phyloP scores from a whole-genome alignment of 2,797 vertebrate species.

The Parauchenoglanis ngamensis region DNA sequence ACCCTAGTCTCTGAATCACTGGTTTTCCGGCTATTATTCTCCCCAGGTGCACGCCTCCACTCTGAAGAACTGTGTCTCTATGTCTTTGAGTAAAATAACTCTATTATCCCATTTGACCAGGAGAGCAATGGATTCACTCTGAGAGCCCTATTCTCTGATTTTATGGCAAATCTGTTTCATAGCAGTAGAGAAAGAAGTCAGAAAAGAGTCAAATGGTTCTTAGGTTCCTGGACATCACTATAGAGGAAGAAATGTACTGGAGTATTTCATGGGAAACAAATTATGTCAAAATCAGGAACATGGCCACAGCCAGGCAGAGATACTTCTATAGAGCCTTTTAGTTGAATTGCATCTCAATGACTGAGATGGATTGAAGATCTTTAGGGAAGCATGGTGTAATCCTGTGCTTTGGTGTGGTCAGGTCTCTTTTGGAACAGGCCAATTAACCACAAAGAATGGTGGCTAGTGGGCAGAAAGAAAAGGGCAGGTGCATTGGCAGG shows the following conservation, averaged over 20 bases:
- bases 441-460: constrained; percentile 44
- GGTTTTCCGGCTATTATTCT: constrained; percentile 41
- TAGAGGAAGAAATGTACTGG: constrained; percentile 32
- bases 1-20: constrained; percentile 25
- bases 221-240: constrained; percentile 18
- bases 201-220: constrained; percentile 24
- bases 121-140: constrained; percentile 26
- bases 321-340: constrained; percentile 40
- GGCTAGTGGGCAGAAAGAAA: constrained; percentile 51
- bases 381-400: constrained; percentile 31
- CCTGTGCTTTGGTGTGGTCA: constrained; percentile 35
- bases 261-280: constrained; percentile 55
- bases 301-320: constrained; percentile 34
- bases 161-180: constrained; percentile 50
- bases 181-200: background rate
- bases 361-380: constrained; percentile 38
- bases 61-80: constrained; percentile 55
- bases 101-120: constrained; percentile 43
- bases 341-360: constrained; percentile 35
- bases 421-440: constrained; percentile 41
- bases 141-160: constrained; percentile 32
- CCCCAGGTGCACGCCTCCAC: constrained; percentile 39
- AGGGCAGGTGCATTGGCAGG: constrained; percentile 55
- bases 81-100: constrained; percentile 43
- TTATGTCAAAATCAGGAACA: constrained; percentile 50